Evolutionary conservation across 2,113 vertebrate species (phyloP), one percentile per base, ranked within the genome.

Genomic region (Lampris megalopsis): DNA sequence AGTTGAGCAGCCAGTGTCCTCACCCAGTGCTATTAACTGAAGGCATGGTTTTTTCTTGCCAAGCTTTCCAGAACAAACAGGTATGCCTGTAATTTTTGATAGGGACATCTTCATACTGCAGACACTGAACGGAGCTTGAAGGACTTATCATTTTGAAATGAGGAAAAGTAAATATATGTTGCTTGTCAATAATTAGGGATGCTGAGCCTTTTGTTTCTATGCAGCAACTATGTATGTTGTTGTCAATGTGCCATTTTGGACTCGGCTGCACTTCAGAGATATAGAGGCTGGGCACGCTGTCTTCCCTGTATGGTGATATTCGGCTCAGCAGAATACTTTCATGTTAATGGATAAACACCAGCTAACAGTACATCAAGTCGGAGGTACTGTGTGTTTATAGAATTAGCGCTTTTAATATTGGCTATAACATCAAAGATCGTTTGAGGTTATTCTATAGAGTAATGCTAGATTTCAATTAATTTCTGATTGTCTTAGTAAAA

Each of bases 121-220:
- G 90, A 89, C 92, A 81, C 81, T 75, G 86, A 89, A 81, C 73
- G 86, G 73, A 68, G 87, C 89, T 91, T 88, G 86, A 90, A 89
- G 83, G 88, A 90, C 89, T 89, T 93, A 92, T 93, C 92, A 61
- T 84, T 91, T 81, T 86, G 80, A 92, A 92, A 91, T 81, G 90
- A 84, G 87, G 89, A 81, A 90, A 88, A 92, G 89, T 92, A 92
- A 93, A 91, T 92, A 91, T 92, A 91, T 91, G 92, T 93, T 89
- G 87, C 89, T 90, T 92, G 92, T 93, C 92, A 93, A 92, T 93
- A 92, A 92, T 92, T 93, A 92, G 88, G 85, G 88, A 91, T 88
- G 86, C 85, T 70, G 88, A n/a, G 73, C 83, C 89, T 90, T 91
- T 93, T 93, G 92, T 92, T 90, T 91, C 86, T 82, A 85, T 83